These are phyloP conservation scores for Drosophila arawakana DNA, from an alignment of 1,140 invertebrate genomes.

Conservation along the genomic window DNA sequence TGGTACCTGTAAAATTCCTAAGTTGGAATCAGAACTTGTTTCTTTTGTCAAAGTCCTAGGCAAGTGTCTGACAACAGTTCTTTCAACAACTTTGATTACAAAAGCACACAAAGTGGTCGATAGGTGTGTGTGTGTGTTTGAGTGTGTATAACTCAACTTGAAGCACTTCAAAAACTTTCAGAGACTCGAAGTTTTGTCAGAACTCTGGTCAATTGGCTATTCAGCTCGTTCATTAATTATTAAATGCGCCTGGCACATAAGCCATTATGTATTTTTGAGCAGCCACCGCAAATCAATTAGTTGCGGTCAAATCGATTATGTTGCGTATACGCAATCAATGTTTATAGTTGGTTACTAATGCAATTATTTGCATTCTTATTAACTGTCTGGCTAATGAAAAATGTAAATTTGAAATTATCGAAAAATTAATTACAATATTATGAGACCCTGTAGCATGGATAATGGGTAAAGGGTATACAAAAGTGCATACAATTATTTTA, in stretches of 20 bases:
- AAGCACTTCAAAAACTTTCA: constrained; percentile 16
- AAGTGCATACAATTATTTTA: not conserved
- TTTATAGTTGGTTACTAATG: constrained; percentile 9
- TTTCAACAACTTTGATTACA: constrained; percentile 40
- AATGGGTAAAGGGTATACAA: not conserved
- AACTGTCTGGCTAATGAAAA: constrained; percentile 21
- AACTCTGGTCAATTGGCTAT: constrained; percentile 6
- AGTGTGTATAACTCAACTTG: constrained; percentile 19
- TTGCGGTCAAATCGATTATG: constrained; percentile 33
- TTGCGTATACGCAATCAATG: constrained; percentile 33
- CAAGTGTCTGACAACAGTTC: constrained; percentile 10
- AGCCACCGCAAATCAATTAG: constrained; percentile 29
- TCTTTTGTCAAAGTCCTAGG: constrained; percentile 3
- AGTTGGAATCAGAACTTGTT: constrained; percentile 11
- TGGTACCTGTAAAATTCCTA: constrained; percentile 30
- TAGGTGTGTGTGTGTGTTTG: no score
- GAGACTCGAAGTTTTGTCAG: constrained; percentile 14
- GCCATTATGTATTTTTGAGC: not conserved
- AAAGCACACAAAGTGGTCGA: constrained; percentile 9
- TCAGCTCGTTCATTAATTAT: constrained; percentile 6
- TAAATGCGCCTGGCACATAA: not conserved
- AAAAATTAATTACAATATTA: constrained; percentile 28
- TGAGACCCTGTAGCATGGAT: constrained; percentile 4
- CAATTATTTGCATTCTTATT: constrained; percentile 2
- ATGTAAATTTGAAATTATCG: constrained; percentile 26